These are phyloP conservation scores for Drosophila gunungcola DNA, from an alignment of 1,140 invertebrate species.

Conservation along the genomic window DNA sequence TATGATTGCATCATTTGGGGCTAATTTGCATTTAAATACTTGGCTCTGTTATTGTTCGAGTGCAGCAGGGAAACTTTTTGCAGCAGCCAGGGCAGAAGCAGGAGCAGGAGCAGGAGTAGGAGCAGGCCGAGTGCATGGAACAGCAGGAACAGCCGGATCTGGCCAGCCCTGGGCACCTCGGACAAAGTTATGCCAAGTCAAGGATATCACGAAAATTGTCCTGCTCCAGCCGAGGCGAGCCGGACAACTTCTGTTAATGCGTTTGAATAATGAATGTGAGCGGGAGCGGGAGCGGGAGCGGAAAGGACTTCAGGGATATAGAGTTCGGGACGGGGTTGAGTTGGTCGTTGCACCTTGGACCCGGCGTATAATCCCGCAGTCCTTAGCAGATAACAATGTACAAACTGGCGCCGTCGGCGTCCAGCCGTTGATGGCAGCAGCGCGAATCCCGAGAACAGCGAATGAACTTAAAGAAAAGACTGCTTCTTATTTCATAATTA, in stretches of 20 bases:
- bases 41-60: slow-evolving; percentile 78
- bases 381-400: slow-evolving; percentile 64
- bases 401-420: slow-evolving; percentile 70
- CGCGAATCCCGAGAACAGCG: slow-evolving; percentile 22
- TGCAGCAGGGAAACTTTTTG: slow-evolving; percentile 69
- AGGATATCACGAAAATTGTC: slow-evolving; percentile 74
- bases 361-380: slow-evolving; percentile 30
- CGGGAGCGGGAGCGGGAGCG: slow-evolving; percentile 2
- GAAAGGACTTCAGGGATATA: background rate
- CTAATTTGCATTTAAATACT: slow-evolving; percentile 83
- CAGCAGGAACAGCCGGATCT: background rate
- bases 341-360: slow-evolving; percentile 51
- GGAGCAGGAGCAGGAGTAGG: background rate
- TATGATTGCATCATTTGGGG: slow-evolving; percentile 82
- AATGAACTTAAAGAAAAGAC: slow-evolving; percentile 19
- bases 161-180: slow-evolving; percentile 41
- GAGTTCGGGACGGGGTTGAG: slow-evolving; percentile 1
- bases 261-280: slow-evolving; percentile 78
- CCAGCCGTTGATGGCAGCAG: slow-evolving; percentile 58
- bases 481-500: background rate
- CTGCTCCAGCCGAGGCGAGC: slow-evolving; percentile 49
- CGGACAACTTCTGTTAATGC: slow-evolving; percentile 78
- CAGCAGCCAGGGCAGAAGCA: slow-evolving; percentile 9
- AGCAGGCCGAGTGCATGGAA: background rate
- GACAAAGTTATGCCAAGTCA: slow-evolving; percentile 74